A percentile compares a stretch with the other conserved stretches of the same genome.
Conservation (phyloP, 2,888 invertebrate species). For the Physocephala rufipes region DNA sequence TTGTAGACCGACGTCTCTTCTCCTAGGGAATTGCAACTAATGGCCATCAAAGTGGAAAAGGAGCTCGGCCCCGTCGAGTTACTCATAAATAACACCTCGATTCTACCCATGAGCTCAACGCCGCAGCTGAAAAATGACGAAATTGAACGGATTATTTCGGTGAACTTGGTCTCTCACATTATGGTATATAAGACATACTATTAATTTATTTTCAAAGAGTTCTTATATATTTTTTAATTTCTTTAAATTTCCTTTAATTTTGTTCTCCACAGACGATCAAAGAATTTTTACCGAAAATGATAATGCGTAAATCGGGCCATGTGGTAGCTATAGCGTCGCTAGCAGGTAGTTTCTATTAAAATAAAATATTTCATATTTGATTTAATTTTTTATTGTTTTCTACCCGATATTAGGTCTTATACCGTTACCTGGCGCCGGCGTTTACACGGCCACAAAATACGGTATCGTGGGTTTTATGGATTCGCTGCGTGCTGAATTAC, state of each 20-base stretch:
- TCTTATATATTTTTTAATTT: not conserved
- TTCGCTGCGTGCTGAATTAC: slow-evolving; percentile 61
- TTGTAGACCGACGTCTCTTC: slow-evolving; percentile 63
- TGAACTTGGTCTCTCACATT: slow-evolving; percentile 66
- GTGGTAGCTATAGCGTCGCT: slow-evolving; percentile 67
- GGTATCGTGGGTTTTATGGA: slow-evolving; percentile 67
- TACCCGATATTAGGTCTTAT: slow-evolving; percentile 54
- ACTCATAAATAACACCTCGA: slow-evolving; percentile 67
- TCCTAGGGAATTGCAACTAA: slow-evolving; percentile 58
- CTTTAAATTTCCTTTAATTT: not conserved
- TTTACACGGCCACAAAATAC: slow-evolving; percentile 66
- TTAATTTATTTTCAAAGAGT: too few relatives aligned
- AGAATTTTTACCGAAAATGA: slow-evolving; percentile 66
- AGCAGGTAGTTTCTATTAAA: slow-evolving; percentile 52
- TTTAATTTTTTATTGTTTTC: not conserved
- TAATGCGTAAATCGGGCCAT: slow-evolving; percentile 64
- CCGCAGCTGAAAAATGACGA: slow-evolving; percentile 63
- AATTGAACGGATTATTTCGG: slow-evolving; percentile 64
- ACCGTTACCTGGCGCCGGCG: slow-evolving; percentile 60
- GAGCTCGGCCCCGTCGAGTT: slow-evolving; percentile 66
- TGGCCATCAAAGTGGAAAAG: slow-evolving; percentile 61
- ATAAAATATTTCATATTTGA: too few relatives aligned
- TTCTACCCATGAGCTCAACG: slow-evolving; percentile 64
- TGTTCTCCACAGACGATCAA: slow-evolving; percentile 59
- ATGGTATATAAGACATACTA: too few relatives aligned